A percentile compares a stretch with the other conserved stretches of the same genome.
These are phyloP conservation scores for Dipodomys spectabilis DNA, from an alignment of 2,113 vertebrate genomes.

Conservation along the genomic window DNA sequence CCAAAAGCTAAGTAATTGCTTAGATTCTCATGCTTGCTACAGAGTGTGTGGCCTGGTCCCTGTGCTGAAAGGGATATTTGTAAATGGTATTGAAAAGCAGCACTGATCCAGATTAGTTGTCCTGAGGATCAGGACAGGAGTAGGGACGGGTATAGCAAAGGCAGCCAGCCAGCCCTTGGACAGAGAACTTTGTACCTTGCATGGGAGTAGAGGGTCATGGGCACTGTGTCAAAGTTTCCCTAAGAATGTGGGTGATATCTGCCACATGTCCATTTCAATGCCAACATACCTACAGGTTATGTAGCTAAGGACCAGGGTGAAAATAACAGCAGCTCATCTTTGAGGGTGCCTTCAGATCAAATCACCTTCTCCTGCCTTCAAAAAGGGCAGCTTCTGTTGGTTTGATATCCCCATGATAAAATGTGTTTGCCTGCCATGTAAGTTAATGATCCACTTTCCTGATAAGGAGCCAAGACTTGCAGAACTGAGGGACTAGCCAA, in stretches of 20 bases:
- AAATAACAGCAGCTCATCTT: neutral
- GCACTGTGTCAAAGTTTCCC: neutral
- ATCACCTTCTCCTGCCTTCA: neutral
- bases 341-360: neutral
- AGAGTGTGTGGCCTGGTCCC: neutral
- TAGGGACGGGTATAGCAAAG: no score
- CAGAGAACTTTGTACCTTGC: neutral
- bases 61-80: neutral
- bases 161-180: neutral
- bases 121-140: neutral
- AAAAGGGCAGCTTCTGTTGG: neutral
- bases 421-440: neutral
- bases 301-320: neutral
- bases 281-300: neutral
- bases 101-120: neutral
- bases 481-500: neutral
- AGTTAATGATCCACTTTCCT: neutral
- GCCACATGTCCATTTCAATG: constrained; percentile 39
- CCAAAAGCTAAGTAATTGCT: neutral
- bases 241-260: neutral
- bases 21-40: neutral
- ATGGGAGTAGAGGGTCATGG: rapidly evolving
- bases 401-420: neutral
- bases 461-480: neutral
- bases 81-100: neutral